Conservation (phyloP, 2,797 vertebrate genomes). For the Cossypha heuglini region DNA sequence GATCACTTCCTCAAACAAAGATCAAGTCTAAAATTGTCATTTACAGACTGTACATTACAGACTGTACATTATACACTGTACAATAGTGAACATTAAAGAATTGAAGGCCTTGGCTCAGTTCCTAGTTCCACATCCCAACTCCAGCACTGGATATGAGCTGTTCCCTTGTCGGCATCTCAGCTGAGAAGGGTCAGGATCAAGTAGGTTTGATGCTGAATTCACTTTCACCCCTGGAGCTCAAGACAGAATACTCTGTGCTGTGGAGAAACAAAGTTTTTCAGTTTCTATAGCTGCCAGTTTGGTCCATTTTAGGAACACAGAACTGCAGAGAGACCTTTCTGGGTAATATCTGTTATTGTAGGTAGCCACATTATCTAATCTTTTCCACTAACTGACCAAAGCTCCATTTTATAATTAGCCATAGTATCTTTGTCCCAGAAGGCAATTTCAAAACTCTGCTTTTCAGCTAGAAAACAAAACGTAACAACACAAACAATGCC, state of each 20-base stretch:
- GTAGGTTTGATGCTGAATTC: not conserved
- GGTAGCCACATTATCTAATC: not conserved
- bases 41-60: not conserved
- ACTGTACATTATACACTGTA: not conserved
- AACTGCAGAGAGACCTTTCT: not conserved
- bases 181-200: not conserved
- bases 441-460: not conserved
- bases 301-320: not conserved
- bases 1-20: conserved; percentile 21
- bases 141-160: not conserved
- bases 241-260: not conserved
- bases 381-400: not conserved
- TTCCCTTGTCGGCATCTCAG: not conserved
- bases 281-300: not conserved
- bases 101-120: not conserved
- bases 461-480: conserved; percentile 6
- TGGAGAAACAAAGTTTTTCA: not conserved
- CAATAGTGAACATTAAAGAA: not conserved
- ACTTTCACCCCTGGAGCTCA: not conserved
- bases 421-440: not conserved
- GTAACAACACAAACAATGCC: not conserved
- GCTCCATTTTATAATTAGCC: not conserved
- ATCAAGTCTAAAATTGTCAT: not conserved
- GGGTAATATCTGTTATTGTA: not conserved
- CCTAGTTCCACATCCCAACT: not conserved